Conservation (phyloP, 1,140 invertebrate genomes). For the Orussus abietinus region DNA sequence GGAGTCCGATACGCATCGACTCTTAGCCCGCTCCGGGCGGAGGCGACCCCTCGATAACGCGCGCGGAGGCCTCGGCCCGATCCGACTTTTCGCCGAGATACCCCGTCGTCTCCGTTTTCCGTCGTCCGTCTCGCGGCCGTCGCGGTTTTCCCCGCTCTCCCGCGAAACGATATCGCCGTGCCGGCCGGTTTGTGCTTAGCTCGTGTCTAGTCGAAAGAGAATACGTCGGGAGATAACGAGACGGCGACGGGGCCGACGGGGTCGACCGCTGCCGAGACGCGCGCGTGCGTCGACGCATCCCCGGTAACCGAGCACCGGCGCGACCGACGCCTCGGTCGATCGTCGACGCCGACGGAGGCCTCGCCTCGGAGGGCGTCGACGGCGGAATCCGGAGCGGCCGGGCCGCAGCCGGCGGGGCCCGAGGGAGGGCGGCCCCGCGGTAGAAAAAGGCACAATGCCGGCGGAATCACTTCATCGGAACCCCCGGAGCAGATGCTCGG, state of each 20-base stretch:
- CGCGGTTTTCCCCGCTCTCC: too few species aligned
- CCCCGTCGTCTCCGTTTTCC: too few species aligned
- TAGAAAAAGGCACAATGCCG: slow-evolving; percentile 24
- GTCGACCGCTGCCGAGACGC: too few species aligned
- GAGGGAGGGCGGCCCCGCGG: slow-evolving; percentile 3
- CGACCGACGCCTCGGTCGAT: slow-evolving; percentile 18
- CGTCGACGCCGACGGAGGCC: too few species aligned
- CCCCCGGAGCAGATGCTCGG: slow-evolving; percentile 34
- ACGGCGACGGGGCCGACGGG: too few species aligned
- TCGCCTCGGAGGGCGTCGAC: too few species aligned
- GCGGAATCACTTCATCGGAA: slow-evolving; percentile 41
- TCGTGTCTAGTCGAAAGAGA: slow-evolving; percentile 28
- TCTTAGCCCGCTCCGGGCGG: too few species aligned
- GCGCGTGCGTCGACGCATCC: background rate
- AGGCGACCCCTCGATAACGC: too few species aligned
- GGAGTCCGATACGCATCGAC: too few species aligned
- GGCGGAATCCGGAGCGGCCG: slow-evolving; percentile 4
- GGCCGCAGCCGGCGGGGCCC: slow-evolving; percentile 12
- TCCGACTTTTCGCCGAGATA: too few species aligned
- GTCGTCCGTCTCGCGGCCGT: too few species aligned
- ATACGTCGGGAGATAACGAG: slow-evolving; percentile 22
- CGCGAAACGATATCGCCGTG: slow-evolving; percentile 8
- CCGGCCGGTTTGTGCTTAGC: slow-evolving; percentile 27
- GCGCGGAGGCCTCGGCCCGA: too few species aligned
- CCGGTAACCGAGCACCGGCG: slow-evolving; percentile 24